These are phyloP conservation scores for Xenopus petersii DNA, from an alignment of 2,797 vertebrate genomes.

Conservation along the genomic window DNA sequence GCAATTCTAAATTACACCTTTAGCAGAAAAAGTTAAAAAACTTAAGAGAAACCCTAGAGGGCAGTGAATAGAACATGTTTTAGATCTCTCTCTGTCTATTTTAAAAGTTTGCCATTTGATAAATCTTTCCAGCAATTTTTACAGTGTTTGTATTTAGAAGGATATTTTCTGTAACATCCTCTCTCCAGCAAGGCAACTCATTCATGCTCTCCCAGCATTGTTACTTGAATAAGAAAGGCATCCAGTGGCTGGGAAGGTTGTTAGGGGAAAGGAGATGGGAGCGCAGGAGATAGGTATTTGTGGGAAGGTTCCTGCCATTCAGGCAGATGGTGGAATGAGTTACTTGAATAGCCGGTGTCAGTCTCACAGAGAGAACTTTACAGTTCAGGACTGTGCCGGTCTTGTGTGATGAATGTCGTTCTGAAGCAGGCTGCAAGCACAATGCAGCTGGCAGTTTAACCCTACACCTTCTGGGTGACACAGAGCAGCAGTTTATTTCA, in stretches of 20 bases:
- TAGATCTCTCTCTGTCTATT: neutral
- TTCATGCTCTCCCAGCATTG: conserved; percentile 3
- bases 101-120: neutral
- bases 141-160: conserved; percentile 47
- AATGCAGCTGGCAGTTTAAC: conserved; percentile 62
- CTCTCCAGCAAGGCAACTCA: conserved; percentile 55
- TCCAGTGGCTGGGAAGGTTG: conserved; percentile 36
- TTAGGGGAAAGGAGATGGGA: conserved; percentile 31
- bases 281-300: conserved; percentile 47
- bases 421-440: conserved; percentile 56
- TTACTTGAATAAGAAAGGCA: conserved; percentile 3
- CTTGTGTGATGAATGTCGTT: conserved; percentile 63
- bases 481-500: no score
- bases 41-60: no score
- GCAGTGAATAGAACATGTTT: neutral
- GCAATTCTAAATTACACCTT: no score
- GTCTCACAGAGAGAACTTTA: conserved; percentile 59
- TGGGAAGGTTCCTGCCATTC: conserved; percentile 59
- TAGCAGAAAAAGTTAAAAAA: no score
- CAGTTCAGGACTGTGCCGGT: conserved; percentile 62
- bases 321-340: conserved; percentile 66
- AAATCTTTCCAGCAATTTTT: neutral
- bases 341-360: conserved; percentile 66
- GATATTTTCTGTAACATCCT: conserved; percentile 62
- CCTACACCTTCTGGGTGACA: conserved; percentile 11